Conservation (phyloP, 1,140 invertebrate species). For the Potamilus streckersoni region DNA sequence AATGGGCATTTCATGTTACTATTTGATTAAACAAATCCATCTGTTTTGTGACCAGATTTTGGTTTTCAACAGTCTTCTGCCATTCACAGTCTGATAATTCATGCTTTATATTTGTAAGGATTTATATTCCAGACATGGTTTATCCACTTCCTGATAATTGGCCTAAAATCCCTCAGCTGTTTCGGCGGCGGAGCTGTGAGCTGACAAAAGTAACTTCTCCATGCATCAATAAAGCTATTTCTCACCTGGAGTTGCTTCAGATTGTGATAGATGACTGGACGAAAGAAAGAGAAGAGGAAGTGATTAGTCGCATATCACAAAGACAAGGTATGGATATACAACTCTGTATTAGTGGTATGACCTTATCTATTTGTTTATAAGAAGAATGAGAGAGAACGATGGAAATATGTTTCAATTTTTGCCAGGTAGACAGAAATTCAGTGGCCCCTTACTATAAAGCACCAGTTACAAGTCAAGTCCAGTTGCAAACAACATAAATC, state of each 20-base stretch:
- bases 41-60: neutral
- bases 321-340: too few species aligned
- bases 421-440: too few species aligned
- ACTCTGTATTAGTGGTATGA: too few species aligned
- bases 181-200: slow-evolving; percentile 53
- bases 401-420: too few species aligned
- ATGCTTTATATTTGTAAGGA: neutral
- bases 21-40: too few species aligned
- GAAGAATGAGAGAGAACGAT: too few species aligned
- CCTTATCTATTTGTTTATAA: too few species aligned
- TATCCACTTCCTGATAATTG: slow-evolving; percentile 57
- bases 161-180: slow-evolving; percentile 55
- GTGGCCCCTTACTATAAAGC: too few species aligned
- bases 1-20: too few species aligned
- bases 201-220: slow-evolving; percentile 52
- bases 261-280: slow-evolving; percentile 65
- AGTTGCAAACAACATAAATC: too few species aligned
- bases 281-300: slow-evolving; percentile 42
- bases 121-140: slow-evolving; percentile 45
- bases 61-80: neutral
- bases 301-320: neutral
- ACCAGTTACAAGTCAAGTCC: too few species aligned
- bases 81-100: neutral
- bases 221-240: slow-evolving; percentile 63
- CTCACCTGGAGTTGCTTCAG: slow-evolving; percentile 64